These are phyloP conservation scores for Drosophila peninsularis DNA, from an alignment of 2,888 invertebrate species.

Conservation along the genomic window DNA sequence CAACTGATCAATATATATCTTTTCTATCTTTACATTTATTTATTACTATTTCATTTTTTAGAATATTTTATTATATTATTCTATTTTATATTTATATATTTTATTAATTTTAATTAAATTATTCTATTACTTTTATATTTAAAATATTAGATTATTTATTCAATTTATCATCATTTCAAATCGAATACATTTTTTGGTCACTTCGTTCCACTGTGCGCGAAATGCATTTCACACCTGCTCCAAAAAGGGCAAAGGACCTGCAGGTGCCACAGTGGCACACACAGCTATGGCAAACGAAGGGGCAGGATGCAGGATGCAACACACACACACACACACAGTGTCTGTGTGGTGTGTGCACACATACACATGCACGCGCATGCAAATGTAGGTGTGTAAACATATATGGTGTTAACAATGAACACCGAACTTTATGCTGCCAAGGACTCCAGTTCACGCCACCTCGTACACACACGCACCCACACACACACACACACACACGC, in stretches of 20 bases:
- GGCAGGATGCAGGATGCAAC: slow-evolving; percentile 1
- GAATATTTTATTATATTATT: too few species aligned
- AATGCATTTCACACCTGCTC: slow-evolving; percentile 64
- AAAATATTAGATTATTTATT: too few species aligned
- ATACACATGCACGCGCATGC: background rate
- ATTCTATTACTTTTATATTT: too few species aligned
- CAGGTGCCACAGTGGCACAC: slow-evolving; percentile 20
- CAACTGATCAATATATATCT: too few species aligned
- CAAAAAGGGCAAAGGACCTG: slow-evolving; percentile 30
- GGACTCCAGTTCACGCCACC: slow-evolving; percentile 3
- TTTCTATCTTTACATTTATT: too few species aligned
- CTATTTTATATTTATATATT: too few species aligned
- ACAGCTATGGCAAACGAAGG: slow-evolving; percentile 38
- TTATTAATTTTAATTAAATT: too few species aligned
- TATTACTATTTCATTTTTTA: too few species aligned
- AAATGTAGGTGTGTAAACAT: slow-evolving; percentile 10
- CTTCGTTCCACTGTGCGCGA: slow-evolving; percentile 36
- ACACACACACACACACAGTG: slow-evolving; percentile 8
- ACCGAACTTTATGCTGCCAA: slow-evolving; percentile 33
- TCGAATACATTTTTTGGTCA: background rate
- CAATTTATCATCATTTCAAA: background rate
- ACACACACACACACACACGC: background rate
- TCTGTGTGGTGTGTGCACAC: background rate
- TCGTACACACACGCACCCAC: background rate
- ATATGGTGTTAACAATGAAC: slow-evolving; percentile 46